Evolutionary conservation across 2,113 vertebrate genomes (phyloP).

Genomic region (Trematocara macrostoma): DNA sequence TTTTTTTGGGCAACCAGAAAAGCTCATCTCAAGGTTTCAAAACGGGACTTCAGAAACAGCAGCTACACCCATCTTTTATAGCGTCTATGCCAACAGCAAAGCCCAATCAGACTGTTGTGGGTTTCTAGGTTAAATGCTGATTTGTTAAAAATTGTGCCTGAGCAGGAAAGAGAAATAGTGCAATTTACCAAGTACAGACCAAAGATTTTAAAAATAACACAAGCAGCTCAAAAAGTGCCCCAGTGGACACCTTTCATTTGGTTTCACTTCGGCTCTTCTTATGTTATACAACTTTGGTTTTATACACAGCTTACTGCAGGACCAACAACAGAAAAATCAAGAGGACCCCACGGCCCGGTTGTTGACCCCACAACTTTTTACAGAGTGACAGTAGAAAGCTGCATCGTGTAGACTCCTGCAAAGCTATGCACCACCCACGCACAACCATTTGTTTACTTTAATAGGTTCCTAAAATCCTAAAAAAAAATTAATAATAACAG

Average conservation of each 20-base stretch:
- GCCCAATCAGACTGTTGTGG: neutral
- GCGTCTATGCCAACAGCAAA: neutral
- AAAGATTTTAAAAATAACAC: neutral
- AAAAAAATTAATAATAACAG: neutral
- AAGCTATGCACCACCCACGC: neutral
- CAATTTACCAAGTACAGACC: neutral
- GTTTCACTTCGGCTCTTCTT: neutral
- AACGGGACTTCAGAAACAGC: neutral
- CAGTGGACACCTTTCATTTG: neutral
- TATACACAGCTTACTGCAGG: neutral
- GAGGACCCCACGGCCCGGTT: neutral
- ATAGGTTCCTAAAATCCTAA: neutral
- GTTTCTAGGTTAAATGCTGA: neutral
- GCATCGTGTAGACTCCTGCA: neutral
- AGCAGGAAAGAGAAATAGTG: neutral
- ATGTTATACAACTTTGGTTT: neutral
- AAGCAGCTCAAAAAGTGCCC: neutral
- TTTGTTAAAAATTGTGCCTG: neutral
- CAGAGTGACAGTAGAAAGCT: neutral
- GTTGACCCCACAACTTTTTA: neutral
- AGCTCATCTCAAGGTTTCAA: neutral
- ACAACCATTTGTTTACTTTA: neutral
- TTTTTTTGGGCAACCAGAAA: fast-evolving
- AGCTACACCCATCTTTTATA: neutral
- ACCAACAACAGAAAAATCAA: neutral